A percentile compares a stretch with the other conserved stretches of the same genome.
phyloP scores from a whole-genome alignment of 2,797 vertebrate genomes.

The Sebastes nivosus region DNA sequence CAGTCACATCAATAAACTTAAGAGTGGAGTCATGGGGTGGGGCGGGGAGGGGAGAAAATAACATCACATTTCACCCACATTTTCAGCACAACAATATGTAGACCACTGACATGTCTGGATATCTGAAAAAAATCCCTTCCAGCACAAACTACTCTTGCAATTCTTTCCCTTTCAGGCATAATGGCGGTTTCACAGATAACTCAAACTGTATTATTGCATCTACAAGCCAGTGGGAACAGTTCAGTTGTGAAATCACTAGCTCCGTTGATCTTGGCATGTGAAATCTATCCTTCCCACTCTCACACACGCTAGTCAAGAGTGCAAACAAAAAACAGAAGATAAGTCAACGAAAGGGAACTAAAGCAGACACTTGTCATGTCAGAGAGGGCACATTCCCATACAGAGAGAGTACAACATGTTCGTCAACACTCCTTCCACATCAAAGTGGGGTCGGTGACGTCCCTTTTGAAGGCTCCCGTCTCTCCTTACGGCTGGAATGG shows the following conservation, averaged over 20 bases:
- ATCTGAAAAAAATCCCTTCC: constrained; percentile 70
- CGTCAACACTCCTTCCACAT: constrained; percentile 51
- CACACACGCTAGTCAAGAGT: constrained; percentile 63
- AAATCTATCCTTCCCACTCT: constrained; percentile 55
- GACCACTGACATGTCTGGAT: constrained; percentile 72
- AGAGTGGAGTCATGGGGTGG: constrained; percentile 68
- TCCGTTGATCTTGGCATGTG: constrained; percentile 44
- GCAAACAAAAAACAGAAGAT: constrained; percentile 59
- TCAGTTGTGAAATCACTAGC: constrained; percentile 52
- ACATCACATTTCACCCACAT: constrained; percentile 78
- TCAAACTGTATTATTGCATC: constrained; percentile 64
- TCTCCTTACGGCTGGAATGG: constrained; percentile 82
- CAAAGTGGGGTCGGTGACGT: constrained; percentile 52
- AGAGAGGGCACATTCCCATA: constrained; percentile 58
- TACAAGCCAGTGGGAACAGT: constrained; percentile 54
- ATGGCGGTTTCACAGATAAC: constrained; percentile 72
- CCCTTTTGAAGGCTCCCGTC: constrained; percentile 67
- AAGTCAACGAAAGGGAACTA: constrained; percentile 58
- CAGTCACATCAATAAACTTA: constrained; percentile 84
- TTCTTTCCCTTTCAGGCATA: constrained; percentile 73
- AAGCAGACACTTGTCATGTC: constrained; percentile 69
- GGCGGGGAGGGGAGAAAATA: constrained; percentile 16
- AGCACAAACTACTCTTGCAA: constrained; percentile 39
- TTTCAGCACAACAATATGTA: constrained; percentile 76
- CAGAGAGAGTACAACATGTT: constrained; percentile 65